Percentiles rank a stretch among this genome's conserved stretches.
Evolutionary conservation across 2,113 vertebrate species (phyloP).

Genomic region (Ramphastos sulfuratus): DNA sequence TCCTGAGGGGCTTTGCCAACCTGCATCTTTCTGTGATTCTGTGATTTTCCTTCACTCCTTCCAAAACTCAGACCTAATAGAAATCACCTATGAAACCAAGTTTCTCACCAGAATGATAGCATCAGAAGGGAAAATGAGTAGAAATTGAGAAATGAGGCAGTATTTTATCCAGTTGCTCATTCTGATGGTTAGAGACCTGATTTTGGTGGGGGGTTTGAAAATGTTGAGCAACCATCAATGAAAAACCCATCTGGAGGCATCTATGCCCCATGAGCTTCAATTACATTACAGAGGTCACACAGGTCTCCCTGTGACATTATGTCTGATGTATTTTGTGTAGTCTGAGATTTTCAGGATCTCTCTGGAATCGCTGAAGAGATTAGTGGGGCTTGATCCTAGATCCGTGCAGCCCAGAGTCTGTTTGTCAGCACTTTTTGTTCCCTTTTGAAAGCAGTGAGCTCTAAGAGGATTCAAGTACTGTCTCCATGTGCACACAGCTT

Average conservation of each 20-base stretch:
- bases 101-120: neutral
- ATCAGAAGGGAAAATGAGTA: neutral
- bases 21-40: too few species aligned
- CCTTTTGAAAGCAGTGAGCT: neutral
- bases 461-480: neutral
- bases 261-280: neutral
- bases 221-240: neutral
- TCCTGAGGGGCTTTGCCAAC: too few species aligned
- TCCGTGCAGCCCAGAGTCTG: neutral
- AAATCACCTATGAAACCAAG: neutral
- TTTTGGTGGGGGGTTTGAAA: neutral
- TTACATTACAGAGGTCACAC: neutral
- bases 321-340: neutral
- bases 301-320: neutral
- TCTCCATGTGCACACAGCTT: neutral
- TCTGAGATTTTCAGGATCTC: conserved; percentile 40
- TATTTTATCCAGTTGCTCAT: neutral
- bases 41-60: neutral
- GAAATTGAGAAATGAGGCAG: neutral
- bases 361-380: neutral
- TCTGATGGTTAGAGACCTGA: neutral
- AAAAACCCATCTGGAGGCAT: neutral
- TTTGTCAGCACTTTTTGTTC: conserved; percentile 40
- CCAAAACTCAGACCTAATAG: neutral
- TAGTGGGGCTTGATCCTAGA: neutral